Evolutionary conservation across 1,140 invertebrate genomes (phyloP), one percentile per base, ranked within the genome.

Genomic region (Heliconius himera): DNA sequence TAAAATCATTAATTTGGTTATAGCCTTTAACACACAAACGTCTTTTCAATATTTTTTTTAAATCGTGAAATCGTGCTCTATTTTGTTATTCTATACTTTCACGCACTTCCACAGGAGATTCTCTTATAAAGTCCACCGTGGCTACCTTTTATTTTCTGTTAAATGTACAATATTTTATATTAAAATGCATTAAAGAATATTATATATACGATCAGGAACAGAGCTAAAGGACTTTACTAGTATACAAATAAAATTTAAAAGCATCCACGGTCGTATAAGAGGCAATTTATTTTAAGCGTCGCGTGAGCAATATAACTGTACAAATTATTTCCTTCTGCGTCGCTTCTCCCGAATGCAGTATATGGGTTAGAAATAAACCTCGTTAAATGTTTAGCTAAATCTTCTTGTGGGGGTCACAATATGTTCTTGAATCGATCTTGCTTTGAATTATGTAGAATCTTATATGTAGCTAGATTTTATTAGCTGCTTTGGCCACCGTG

Each of bases 251-350:
- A 66, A 66, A 66, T 26, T 66, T 66, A 18, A 29, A 66, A 66
- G 26, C 22, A 66, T 66, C 26, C 1, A 66, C 60, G 26, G 60
- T 66, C 60, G 60, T 66, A 66, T 66, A 66, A 66, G 60, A 66
- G 60, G 60, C 60, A 66, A 66, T 66, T 66, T 66, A 66, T 66
- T 66, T 66, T 66, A 66, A 66, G 60, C 60, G 60, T 66, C 60
- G 60, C 60, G 60, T 66, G 60, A 66, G 60, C 60, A 66, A 66
- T 66, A 66, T 66, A 66, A 66, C 60, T 66, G 60, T 66, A 66
- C 60, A 66, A 66, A 66, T 66, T 66, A 66, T 66, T 66, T 66
- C 60, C 60, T 66, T 66, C 60, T 26, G 26, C 26, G 60, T 29
- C 60, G 60, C 60, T 16, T 66, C 26, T 66, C 22, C 26, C 60